These are phyloP conservation scores for Acronicta psi DNA, from an alignment of 2,888 invertebrate species.

Conservation along the genomic window DNA sequence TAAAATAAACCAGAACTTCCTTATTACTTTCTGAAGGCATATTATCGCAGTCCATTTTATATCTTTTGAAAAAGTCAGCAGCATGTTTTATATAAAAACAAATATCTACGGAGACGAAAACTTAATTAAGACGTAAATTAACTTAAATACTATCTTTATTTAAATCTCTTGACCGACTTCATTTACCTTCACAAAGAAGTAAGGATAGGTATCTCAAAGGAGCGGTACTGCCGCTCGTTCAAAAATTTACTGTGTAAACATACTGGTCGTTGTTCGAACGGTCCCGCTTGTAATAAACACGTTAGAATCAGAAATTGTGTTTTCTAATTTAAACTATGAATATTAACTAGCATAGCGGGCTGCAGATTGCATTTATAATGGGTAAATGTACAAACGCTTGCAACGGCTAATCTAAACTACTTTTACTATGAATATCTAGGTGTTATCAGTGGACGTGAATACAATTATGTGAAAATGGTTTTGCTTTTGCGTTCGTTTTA, in stretches of 20 bases:
- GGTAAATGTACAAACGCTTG: conserved; percentile 10
- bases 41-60: conserved; percentile 19
- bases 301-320: conserved; percentile 27
- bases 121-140: conserved; percentile 37
- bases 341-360: conserved; percentile 36
- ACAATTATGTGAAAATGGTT: background rate
- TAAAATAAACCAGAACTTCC: conserved; percentile 5
- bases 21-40: conserved; percentile 12
- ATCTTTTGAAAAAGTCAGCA: conserved; percentile 22
- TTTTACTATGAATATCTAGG: background rate
- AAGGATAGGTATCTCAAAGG: conserved; percentile 31
- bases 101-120: conserved; percentile 18
- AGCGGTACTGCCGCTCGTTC: background rate
- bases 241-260: conserved; percentile 24
- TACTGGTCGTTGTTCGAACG: conserved; percentile 8
- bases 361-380: conserved; percentile 40
- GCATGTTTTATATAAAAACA: conserved; percentile 17
- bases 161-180: conserved; percentile 33
- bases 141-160: conserved; percentile 22
- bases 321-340: conserved; percentile 48
- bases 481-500: background rate
- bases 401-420: conserved; percentile 8
- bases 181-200: conserved; percentile 18
- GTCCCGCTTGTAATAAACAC: conserved; percentile 12
- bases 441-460: background rate